These are phyloP conservation scores for Drosophila nasuta DNA, from an alignment of 1,140 invertebrate genomes.

Conservation along the genomic window DNA sequence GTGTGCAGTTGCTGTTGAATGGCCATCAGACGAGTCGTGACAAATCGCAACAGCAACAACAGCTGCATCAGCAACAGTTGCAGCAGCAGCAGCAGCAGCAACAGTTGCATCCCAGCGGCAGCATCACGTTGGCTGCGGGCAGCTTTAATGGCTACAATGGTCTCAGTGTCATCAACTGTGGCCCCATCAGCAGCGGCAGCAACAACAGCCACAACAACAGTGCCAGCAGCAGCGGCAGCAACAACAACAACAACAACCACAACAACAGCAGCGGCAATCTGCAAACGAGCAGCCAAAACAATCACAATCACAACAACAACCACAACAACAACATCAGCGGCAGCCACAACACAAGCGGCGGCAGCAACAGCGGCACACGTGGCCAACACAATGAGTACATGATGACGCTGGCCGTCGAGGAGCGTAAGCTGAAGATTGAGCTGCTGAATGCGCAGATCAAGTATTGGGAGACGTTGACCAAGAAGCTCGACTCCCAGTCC, in stretches of 20 bases:
- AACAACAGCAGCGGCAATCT: slow-evolving; percentile 29
- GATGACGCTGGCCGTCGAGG: slow-evolving; percentile 74
- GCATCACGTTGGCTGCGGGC: slow-evolving; percentile 59
- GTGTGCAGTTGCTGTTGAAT: slow-evolving; percentile 65
- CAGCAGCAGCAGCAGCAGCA: slow-evolving; percentile 31
- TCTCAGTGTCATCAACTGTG: slow-evolving; percentile 37
- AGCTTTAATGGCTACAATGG: slow-evolving; percentile 72
- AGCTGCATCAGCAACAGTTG: slow-evolving; percentile 34
- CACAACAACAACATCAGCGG: slow-evolving; percentile 11
- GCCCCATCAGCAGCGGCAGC: slow-evolving; percentile 48
- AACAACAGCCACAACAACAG: slow-evolving; percentile 31
- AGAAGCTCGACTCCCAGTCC: slow-evolving; percentile 71
- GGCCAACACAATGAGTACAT: slow-evolving; percentile 72
- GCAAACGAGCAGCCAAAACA: slow-evolving; percentile 16
- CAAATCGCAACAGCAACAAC: slow-evolving; percentile 31
- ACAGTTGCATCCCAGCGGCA: slow-evolving; percentile 24
- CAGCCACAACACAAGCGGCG: slow-evolving; percentile 15
- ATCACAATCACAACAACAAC: neutral
- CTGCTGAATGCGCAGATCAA: slow-evolving; percentile 80
- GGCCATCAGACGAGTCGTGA: slow-evolving; percentile 43
- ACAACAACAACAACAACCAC: neutral
- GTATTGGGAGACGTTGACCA: slow-evolving; percentile 81
- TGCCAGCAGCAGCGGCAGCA: neutral
- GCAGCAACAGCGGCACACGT: slow-evolving; percentile 12
- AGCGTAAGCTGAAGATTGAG: slow-evolving; percentile 77